A percentile compares a stretch with the other conserved stretches of the same genome.
Conservation (phyloP, 23 tunicate genomes). For the Aplidium turbinatum region DNA sequence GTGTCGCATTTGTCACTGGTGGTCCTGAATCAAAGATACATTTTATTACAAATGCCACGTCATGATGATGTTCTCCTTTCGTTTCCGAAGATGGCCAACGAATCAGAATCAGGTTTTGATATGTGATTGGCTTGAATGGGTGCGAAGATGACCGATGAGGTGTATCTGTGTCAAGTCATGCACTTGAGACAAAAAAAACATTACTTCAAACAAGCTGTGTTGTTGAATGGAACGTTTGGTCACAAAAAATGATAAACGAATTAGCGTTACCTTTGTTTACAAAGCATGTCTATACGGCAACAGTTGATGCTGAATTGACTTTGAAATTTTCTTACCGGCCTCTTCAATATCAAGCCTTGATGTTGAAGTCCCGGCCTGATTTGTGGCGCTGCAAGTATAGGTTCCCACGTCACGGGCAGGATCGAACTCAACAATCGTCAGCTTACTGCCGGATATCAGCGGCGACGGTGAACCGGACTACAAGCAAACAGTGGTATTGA, state of each 20-base stretch:
- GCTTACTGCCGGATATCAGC: conserved; percentile 26
- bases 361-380: conserved; percentile 55
- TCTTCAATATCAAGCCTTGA: conserved; percentile 4
- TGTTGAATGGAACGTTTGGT: background rate
- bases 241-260: background rate
- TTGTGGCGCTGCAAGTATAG: conserved; percentile 62
- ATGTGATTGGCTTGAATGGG: no score
- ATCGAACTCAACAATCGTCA: conserved; percentile 34
- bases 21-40: conserved; percentile 13
- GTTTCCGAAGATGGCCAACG: no score
- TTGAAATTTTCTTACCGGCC: conserved; percentile 16
- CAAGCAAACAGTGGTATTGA: background rate
- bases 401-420: conserved; percentile 58
- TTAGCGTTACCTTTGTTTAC: background rate
- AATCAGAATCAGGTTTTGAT: no score
- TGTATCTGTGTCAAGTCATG: no score
- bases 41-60: no score
- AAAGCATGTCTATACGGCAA: background rate
- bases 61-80: no score
- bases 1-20: conserved; percentile 27
- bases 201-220: background rate
- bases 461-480: background rate
- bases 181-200: background rate
- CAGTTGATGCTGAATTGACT: background rate
- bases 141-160: no score